These are phyloP conservation scores for Globicephala melas DNA, from an alignment of 2,113 vertebrate genomes.

Conservation along the genomic window DNA sequence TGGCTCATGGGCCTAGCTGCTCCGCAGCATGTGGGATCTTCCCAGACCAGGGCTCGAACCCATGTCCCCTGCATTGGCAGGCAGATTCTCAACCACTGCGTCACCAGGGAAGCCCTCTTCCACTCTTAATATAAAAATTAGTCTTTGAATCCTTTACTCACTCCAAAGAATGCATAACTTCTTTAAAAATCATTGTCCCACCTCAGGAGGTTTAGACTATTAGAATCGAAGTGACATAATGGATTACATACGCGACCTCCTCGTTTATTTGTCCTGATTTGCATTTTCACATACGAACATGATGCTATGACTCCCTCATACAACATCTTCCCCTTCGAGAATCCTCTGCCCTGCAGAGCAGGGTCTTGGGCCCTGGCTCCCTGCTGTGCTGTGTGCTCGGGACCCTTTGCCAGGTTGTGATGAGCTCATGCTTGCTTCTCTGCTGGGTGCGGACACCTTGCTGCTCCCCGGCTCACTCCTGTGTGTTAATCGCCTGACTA, in stretches of 20 bases:
- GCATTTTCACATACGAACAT: neutral
- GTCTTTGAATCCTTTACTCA: neutral
- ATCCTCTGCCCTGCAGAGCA: neutral
- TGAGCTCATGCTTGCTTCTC: fast-evolving
- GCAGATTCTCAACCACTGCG: too few relatives aligned
- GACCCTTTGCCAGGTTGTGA: too few relatives aligned
- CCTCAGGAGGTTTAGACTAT: neutral
- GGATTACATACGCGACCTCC: neutral
- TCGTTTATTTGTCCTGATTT: neutral
- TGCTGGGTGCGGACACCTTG: fast-evolving
- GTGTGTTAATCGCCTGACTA: neutral
- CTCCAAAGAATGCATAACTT: neutral
- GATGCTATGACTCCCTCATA: neutral
- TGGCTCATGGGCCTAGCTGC: too few relatives aligned
- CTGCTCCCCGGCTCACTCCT: neutral
- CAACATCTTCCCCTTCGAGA: neutral
- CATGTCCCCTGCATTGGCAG: too few relatives aligned
- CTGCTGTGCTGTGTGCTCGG: fast-evolving
- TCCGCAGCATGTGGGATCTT: fast-evolving
- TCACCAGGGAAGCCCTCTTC: neutral
- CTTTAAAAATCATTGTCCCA: neutral
- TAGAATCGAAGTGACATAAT: neutral
- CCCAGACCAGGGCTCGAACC: too few relatives aligned
- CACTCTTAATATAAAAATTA: neutral
- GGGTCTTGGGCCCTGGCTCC: neutral